Base-by-base conservation (phyloP, 2,113 vertebrate genomes). In the Vulpes ferrilata region DNA sequence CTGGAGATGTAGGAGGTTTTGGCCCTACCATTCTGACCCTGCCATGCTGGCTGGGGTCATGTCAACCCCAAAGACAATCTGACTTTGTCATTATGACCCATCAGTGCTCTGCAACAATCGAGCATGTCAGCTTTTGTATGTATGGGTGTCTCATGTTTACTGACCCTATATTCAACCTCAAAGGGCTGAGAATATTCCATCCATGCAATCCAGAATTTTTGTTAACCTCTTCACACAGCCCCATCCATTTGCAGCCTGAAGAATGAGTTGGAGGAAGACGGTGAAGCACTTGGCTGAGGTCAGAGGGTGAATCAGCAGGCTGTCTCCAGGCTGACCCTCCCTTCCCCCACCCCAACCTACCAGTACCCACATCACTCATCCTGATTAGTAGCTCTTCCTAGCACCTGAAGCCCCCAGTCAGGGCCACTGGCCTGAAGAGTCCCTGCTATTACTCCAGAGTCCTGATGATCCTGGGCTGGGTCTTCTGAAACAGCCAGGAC, bases 321-420 rank as follows among this genome's bases (percentile, higher is more conserved):
- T 32, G 12, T 60, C 64, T 90, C 38, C 51, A 25, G 2, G 8
- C n/a, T 0, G 0, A 17, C 0, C 76, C 3, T 0, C 3, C 3
- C 27, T 25, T n/a, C 38, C 48, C n/a, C 30, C 11, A 1, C n/a
- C 4, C 0, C 11, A 25, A 4, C 62, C 87, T 79, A 23, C 95
- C 87, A 0, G 11, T 59, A 2, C 32, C 2, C 73, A 20, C 53
- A 16, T 3, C 30, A 22, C 64, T 27, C 3, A 3, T 48, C 48
- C 53, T 27, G 22, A 30, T 57, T 57, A 76, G 48, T 51, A 51
- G 55, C 81, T 73, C 48, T 53, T 88, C 17, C 3, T 71, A 53
- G 74, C 93, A 86, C 4, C 22, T 25, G 4, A n/a, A 95, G 97
- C 92, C 93, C 96, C 84, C 55, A 81, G 76, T 95, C 64, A 69